Base-by-base conservation (phyloP, 2,888 invertebrate species). In the Cataglyphis livida region DNA sequence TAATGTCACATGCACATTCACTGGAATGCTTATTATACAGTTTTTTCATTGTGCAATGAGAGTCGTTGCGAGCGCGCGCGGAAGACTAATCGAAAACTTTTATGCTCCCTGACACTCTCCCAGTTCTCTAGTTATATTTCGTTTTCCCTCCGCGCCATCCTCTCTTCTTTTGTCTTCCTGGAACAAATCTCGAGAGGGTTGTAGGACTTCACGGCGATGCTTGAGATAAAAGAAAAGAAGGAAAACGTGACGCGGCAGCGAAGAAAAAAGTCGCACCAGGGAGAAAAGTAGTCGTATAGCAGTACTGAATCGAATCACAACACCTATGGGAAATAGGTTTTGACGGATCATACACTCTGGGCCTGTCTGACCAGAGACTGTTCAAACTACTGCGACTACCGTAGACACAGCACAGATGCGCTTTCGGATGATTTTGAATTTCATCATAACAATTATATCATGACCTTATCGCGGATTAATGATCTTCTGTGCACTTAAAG, bases 271-370 rank as follows among this genome's bases (percentile, higher is more conserved):
- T 44, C 44, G n/a, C 48, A 71, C 70, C 18, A 15, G 78, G 59
- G 71, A 59, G 74, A 78, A 9, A 41, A 62, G 59, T 25, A 28
- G 54, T 7, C 41, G 32, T 78, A 79, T 25, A 68, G 57, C 18
- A 18, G 41, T 41, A 65, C 85, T 89, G 90, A 92, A 94, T 94
- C 93, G 94, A 93, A 94, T 93, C 92, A 93, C 92, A 88, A 88
- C 84, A 89, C 94, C 92, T 93, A 81, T 84, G 94, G 94, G 94
- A 94, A 94, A 94, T 94, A 93, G 93, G 91, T 93, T 93, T 93
- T 91, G 92, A 91, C 89, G 91, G 90, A 92, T 91, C 92, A 91
- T 91, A 91, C 85, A 85, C 81, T 85, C 79, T 1, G 70, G 84
- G 83, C 82, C 85, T 76, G 89, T 89, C 88, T 75, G 89, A 89